Evolutionary conservation across 2,113 vertebrate species (phyloP).

Genomic region (Trichomycterus rosablanca): DNA sequence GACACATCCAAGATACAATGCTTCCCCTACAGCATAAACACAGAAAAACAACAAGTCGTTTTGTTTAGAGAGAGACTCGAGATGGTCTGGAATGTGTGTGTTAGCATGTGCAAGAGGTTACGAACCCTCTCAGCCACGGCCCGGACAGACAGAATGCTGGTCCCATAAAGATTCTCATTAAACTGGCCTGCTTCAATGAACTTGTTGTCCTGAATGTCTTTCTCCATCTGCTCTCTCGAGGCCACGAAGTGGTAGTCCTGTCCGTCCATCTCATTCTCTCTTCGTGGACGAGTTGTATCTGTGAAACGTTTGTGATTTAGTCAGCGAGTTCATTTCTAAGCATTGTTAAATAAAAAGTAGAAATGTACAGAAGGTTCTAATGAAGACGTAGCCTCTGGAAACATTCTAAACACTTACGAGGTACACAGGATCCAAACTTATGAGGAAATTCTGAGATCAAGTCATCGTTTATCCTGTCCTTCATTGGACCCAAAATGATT

Average conservation of each 20-base stretch:
- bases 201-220: slow-evolving; percentile 98
- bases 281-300: slow-evolving; percentile 92
- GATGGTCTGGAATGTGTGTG: slow-evolving; percentile 7
- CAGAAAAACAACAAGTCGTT: not conserved
- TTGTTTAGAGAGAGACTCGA: not conserved
- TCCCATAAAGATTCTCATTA: slow-evolving; percentile 97
- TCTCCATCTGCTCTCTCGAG: slow-evolving; percentile 97
- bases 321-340: not conserved
- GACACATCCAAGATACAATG: slow-evolving; percentile 98
- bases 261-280: slow-evolving; percentile 92
- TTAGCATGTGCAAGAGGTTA: slow-evolving; percentile 1
- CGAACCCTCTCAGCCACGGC: slow-evolving; percentile 93
- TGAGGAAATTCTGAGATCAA: slow-evolving; percentile 98
- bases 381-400: not conserved
- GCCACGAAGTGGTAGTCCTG: slow-evolving; percentile 96
- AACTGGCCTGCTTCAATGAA: slow-evolving; percentile 98
- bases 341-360: not conserved
- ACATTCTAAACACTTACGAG: slow-evolving; percentile 75
- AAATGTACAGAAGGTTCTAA: not conserved
- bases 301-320: not conserved
- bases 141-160: slow-evolving; percentile 94
- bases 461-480: slow-evolving; percentile 95
- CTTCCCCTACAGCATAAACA: slow-evolving; percentile 77
- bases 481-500: slow-evolving; percentile 95
- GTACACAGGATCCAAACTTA: slow-evolving; percentile 98